phyloP scores from a whole-genome alignment of 2,888 invertebrate species.

The Odontocolon sp. region DNA sequence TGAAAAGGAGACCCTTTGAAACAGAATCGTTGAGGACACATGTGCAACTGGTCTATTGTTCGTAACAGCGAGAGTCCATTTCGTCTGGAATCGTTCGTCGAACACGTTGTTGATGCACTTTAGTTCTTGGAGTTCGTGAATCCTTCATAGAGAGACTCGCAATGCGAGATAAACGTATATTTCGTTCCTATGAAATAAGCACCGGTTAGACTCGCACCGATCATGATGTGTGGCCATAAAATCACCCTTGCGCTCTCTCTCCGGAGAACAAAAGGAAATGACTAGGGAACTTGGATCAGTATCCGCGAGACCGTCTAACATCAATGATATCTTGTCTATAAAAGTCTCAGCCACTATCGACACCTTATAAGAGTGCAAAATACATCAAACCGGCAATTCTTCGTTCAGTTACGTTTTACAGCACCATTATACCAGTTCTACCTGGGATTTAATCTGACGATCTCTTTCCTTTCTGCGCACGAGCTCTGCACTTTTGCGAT shows the following conservation, averaged over 20 bases:
- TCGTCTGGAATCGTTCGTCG: neutral
- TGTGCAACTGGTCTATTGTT: slow-evolving; percentile 7
- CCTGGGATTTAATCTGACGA: no score
- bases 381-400: slow-evolving; percentile 3
- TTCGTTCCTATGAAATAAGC: slow-evolving; percentile 22
- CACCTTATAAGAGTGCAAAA: neutral
- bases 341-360: slow-evolving; percentile 51
- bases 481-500: no score
- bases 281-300: slow-evolving; percentile 27
- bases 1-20: neutral
- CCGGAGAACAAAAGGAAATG: slow-evolving; percentile 22
- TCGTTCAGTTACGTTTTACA: no score
- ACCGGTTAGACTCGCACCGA: neutral
- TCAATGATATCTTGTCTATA: slow-evolving; percentile 69
- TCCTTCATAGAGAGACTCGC: neutral
- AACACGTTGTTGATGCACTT: neutral
- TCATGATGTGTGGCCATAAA: slow-evolving; percentile 66
- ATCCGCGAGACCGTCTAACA: slow-evolving; percentile 59
- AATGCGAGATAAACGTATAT: neutral
- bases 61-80: neutral
- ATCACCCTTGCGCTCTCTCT: slow-evolving; percentile 55
- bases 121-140: neutral
- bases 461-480: no score
- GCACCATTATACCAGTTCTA: no score
- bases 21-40: neutral